Percentiles rank a stretch among this genome's conserved stretches.
Evolutionary conservation across 2,113 vertebrate species (phyloP).

Genomic region (Lasiurus borealis): DNA sequence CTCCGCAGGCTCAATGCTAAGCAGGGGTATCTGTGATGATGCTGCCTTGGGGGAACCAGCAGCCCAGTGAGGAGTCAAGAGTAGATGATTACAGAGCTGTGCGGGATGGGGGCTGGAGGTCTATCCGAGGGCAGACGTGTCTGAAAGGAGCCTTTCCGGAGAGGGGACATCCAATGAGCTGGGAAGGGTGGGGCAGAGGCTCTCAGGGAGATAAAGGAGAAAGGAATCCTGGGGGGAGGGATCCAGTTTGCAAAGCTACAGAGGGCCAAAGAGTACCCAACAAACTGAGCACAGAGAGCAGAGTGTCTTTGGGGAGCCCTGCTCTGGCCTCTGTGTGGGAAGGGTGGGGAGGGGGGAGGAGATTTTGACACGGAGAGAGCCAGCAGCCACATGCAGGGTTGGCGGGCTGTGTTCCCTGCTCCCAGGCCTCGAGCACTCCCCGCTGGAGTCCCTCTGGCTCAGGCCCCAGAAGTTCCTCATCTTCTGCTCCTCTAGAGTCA

Average conservation of each 20-base stretch:
- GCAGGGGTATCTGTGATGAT: accelerated
- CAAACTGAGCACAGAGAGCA: background rate
- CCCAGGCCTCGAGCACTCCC: background rate
- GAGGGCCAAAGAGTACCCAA: background rate
- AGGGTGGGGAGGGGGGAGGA: background rate
- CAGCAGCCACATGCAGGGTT: too few relatives aligned
- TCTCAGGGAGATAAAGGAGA: background rate
- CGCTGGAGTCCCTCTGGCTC: too few relatives aligned
- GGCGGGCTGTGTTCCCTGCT: background rate
- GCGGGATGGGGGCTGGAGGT: background rate
- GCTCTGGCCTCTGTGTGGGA: accelerated
- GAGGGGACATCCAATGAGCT: background rate
- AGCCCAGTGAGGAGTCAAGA: background rate
- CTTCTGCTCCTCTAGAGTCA: background rate
- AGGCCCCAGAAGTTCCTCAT: background rate
- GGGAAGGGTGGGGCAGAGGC: background rate
- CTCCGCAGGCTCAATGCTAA: background rate
- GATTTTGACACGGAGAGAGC: background rate
- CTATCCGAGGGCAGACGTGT: too few relatives aligned
- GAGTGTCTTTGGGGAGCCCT: background rate
- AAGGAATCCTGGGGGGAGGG: background rate
- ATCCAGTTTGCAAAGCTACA: background rate
- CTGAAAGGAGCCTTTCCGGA: background rate
- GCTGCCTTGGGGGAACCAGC: accelerated
- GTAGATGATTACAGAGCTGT: background rate